Percentiles rank a stretch among this genome's conserved stretches.
Evolutionary conservation across 2,888 invertebrate genomes (phyloP).

Genomic region (Drosophila tanythrix): DNA sequence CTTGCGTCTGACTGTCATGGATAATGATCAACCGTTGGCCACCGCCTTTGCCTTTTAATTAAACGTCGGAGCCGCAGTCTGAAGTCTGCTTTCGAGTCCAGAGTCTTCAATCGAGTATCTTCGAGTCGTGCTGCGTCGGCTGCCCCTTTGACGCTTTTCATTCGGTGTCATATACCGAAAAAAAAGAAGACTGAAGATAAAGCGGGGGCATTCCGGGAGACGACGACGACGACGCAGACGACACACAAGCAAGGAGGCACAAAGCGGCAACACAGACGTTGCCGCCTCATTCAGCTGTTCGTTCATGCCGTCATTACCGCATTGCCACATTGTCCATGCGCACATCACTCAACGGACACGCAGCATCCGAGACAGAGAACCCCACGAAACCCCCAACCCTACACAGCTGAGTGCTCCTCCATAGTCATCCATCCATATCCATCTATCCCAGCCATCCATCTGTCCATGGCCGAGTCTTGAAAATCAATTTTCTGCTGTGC

Average conservation of each 20-base stretch:
- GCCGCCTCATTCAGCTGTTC: constrained; percentile 53
- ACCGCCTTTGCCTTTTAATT: constrained; percentile 78
- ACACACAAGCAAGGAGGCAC: constrained; percentile 29
- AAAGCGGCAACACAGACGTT: constrained; percentile 42
- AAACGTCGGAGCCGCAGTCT: constrained; percentile 70
- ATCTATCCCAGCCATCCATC: constrained; percentile 35
- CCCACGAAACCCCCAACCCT: constrained; percentile 8
- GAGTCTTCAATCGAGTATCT: constrained; percentile 18
- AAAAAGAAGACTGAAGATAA: constrained; percentile 17
- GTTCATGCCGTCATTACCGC: constrained; percentile 47
- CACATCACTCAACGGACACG: constrained; percentile 70
- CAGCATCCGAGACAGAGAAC: constrained; percentile 34
- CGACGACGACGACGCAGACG: not conserved
- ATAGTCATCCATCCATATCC: constrained; percentile 39
- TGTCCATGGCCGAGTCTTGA: constrained; percentile 37
- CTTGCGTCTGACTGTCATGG: constrained; percentile 57
- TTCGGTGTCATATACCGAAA: constrained; percentile 38
- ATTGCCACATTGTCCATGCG: constrained; percentile 72
- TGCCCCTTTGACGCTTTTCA: constrained; percentile 66
- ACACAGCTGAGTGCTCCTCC: constrained; percentile 22
- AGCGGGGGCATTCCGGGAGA: constrained; percentile 38
- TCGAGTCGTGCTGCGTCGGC: constrained; percentile 52
- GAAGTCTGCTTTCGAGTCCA: constrained; percentile 5
- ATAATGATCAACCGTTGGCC: constrained; percentile 74
- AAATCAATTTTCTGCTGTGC: constrained; percentile 65